A percentile compares a stretch with the other conserved stretches of the same genome.
Evolutionary conservation across 2,113 vertebrate genomes (phyloP).

Genomic region (Picathartes gymnocephalus): DNA sequence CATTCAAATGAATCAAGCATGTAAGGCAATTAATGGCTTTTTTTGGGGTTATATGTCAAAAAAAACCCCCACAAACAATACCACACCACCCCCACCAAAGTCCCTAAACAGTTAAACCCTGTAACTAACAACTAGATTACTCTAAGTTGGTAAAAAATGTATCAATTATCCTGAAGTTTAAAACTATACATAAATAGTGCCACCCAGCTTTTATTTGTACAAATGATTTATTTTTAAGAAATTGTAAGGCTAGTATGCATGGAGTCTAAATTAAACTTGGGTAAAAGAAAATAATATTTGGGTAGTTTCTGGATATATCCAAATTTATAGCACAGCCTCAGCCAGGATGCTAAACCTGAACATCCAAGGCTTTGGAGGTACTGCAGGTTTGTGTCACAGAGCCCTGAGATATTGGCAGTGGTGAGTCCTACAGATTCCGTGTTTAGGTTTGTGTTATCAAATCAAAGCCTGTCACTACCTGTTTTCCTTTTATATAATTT

Average conservation of each 20-base stretch:
- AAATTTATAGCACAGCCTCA: not conserved
- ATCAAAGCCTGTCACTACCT: not conserved
- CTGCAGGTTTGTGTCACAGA: not conserved
- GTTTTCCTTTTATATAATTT: not conserved
- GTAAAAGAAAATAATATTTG: not conserved
- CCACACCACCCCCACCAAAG: accelerated
- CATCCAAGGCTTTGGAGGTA: not conserved
- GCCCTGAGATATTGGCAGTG: not conserved
- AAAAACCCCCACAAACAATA: not conserved
- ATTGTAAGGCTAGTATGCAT: not conserved
- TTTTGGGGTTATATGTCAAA: not conserved
- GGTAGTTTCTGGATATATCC: not conserved
- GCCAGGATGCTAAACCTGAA: not conserved
- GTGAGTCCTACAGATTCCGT: not conserved
- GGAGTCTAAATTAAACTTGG: not conserved
- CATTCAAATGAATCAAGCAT: not conserved
- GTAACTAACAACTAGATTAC: not conserved
- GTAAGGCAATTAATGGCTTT: not conserved
- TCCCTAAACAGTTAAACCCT: not conserved
- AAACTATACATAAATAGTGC: not conserved
- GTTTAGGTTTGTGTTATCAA: not conserved
- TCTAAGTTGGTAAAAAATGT: not conserved
- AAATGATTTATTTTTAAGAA: not conserved
- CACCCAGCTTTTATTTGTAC: not conserved
- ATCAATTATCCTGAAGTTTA: not conserved